Evolutionary conservation across 2,888 invertebrate genomes (phyloP), one percentile per base, ranked within the genome.

Genomic region (Ochropacha duplaris): DNA sequence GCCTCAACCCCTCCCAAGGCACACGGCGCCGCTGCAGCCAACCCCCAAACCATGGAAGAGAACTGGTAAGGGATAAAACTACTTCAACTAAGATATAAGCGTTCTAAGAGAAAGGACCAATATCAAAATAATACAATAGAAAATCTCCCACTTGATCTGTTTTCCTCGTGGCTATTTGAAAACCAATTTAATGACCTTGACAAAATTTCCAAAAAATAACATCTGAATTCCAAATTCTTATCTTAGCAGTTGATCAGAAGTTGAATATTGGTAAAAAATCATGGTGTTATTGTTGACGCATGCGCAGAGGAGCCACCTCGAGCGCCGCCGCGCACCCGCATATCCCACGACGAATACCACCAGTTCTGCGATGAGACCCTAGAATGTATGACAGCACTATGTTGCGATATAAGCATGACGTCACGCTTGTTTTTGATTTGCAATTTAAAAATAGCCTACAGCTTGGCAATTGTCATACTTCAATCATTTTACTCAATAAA

Each of bases 311-410:
- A 81, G 57, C 87, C 91, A 59, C 90, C 90, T 24, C 84, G 93
- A 22, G 92, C 92, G 60, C 93, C 93, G 68, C 93, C 92, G 51
- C 90, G 93, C 75, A 84, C 93, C 52, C 88, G 86, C 78, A 94
- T 95, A 81, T 95, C 96, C 57, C 94, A 95, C 87, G 95, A 96
- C 89, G 96, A 96, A 88, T 96, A 96, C 88, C 96, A 96, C 85
- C 95, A 95, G 88, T 95, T 96, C 92, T 96, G 95, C 92, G 96
- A 96, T 91, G 94, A 95, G 81, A 95, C 96, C 81, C 94, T 96
- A 74, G 97, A 97, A 94, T 96, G 96, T 96, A 95, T 86, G 94
- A 78, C 73, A 73, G 83, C 83, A 84, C 83, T 82, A 61, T 58
- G 69, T 19, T 44, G 44, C 44, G 44, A 44, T 75, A 65, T 76